Base-by-base conservation (phyloP, 2,113 vertebrate species). In the Alouatta palliata region DNA sequence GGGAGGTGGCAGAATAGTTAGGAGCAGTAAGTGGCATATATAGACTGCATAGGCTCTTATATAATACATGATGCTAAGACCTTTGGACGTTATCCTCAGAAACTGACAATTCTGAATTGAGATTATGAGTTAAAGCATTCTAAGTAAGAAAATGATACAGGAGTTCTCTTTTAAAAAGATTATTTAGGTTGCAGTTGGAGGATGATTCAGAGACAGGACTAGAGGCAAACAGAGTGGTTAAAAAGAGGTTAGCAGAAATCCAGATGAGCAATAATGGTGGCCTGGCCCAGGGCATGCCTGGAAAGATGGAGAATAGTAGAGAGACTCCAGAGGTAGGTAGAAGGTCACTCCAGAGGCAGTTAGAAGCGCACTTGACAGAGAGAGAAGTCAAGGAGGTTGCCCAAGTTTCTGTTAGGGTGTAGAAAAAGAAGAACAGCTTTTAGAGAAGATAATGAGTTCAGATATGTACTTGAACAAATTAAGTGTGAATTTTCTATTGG, bases 151-250 rank as follows among this genome's bases (percentile, higher is more conserved):
- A 81, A 40, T 56, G 35, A 73, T 4, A 5, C 3, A 83, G n/a
- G 30, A 79, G 37, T 84, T 81, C 13, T 58, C 2, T 73, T 88
- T 95, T 56, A 35, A 52, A 35, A 80, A 92, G 61, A 70, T 73
- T 13, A 35, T 61, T 19, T 40, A 40, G 45, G 27, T 19, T 58
- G 30, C 3, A n/a, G 1, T 79, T 40, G 47, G 70, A 68, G 68
- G 75, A 35, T 89, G 37, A 83, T 68, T 85, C 21, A 58, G 75
- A 47, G 25, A 66, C 4, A 45, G 61, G 45, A 54, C 37, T 23
- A n/a, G 43, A 45, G 45, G 37, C 56, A 30, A 40, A 64, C 40
- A n/a, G 56, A 32, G 43, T 43, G 20, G 58, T 43, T 77, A 25
- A n/a, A 35, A 21, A 79, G 45, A 40, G 19, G 17, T 25, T 16